phyloP scores from a whole-genome alignment of 2,888 invertebrate species.

The Acronicta psi region DNA sequence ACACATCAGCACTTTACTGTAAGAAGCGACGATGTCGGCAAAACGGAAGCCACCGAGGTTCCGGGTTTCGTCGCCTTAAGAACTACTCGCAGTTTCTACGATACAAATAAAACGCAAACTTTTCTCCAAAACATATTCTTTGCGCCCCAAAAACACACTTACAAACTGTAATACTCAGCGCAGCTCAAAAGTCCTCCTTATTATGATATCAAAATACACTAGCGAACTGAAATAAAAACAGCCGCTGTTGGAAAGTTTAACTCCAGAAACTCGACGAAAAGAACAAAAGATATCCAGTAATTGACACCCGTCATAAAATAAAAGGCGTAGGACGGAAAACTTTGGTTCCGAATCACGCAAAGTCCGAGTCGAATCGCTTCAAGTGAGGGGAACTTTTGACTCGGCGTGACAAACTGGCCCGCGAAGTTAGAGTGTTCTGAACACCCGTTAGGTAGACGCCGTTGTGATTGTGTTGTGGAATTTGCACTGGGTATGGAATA shows the following conservation, averaged over 20 bases:
- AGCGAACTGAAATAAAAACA: slow-evolving; percentile 54
- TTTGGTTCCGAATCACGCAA: slow-evolving; percentile 62
- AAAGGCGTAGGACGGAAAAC: slow-evolving; percentile 60
- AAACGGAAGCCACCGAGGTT: slow-evolving; percentile 37
- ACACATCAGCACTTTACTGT: slow-evolving; percentile 37
- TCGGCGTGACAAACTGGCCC: slow-evolving; percentile 69
- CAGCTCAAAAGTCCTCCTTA: slow-evolving; percentile 42
- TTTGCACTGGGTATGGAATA: slow-evolving; percentile 39
- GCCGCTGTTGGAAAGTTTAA: slow-evolving; percentile 51
- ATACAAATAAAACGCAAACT: slow-evolving; percentile 38
- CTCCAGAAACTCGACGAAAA: slow-evolving; percentile 56
- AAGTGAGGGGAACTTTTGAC: slow-evolving; percentile 67
- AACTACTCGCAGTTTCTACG: slow-evolving; percentile 25
- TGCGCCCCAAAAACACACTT: slow-evolving; percentile 40
- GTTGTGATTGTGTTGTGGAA: slow-evolving; percentile 47
- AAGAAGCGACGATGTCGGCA: slow-evolving; percentile 27
- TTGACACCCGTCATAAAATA: slow-evolving; percentile 72
- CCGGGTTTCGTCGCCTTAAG: slow-evolving; percentile 18
- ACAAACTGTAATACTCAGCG: slow-evolving; percentile 37
- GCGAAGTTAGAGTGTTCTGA: slow-evolving; percentile 60
- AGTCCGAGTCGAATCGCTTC: slow-evolving; percentile 59
- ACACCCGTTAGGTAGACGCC: slow-evolving; percentile 56
- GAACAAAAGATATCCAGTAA: slow-evolving; percentile 68
- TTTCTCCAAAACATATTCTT: slow-evolving; percentile 43
- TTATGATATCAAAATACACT: slow-evolving; percentile 55